Base-by-base conservation (phyloP, 1,140 invertebrate genomes). In the Pinna nobilis region DNA sequence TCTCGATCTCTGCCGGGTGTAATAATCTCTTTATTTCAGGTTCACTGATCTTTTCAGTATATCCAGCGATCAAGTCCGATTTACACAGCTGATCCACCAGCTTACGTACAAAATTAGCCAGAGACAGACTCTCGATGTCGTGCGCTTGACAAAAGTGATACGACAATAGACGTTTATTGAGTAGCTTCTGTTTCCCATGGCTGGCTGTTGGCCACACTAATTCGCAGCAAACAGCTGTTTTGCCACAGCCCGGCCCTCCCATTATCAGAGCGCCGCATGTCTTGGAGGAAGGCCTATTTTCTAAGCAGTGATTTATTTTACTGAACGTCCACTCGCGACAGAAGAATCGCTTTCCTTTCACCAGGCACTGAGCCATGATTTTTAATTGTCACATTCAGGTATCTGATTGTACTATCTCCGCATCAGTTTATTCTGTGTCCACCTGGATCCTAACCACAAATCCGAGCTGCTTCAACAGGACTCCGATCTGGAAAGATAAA, bases 251-350 rank as follows among this genome's bases (percentile, higher is more conserved):
- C 0, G 96, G 93, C 2, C 95, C 95, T 3, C 95, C 96, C 61
- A 97, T 91, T 59, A 97, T 92, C 15, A 97, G 89, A 1, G 94
- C 94, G 0, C 96, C 96, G 82, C 94, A 95, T 1, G 87, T 88
- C 76, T 89, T 89, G 55, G 83, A 84, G 30, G 86, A 82, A 35
- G 84, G 83, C 35, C 86, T 77, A 71, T 82, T 90, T 79, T 98
- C 96, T 75, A 98, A 84, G 75, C 95, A 97, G 79, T 97, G 94
- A 2, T 93, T 93, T n/a, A 98, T 91, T 88, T 98, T 98, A 84
- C 95, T 94, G 80, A 98, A 97, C 1, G 95, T 95, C 97, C 97
- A 98, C 89, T 98, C 96, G 18, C 97, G 92, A 82, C 94, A 95
- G 86, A 93, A 95, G 90, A 88, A 89, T 2, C 82, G 78, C 70